Evolutionary conservation across 2,888 invertebrate genomes (phyloP).

Genomic region (Pocota personata): DNA sequence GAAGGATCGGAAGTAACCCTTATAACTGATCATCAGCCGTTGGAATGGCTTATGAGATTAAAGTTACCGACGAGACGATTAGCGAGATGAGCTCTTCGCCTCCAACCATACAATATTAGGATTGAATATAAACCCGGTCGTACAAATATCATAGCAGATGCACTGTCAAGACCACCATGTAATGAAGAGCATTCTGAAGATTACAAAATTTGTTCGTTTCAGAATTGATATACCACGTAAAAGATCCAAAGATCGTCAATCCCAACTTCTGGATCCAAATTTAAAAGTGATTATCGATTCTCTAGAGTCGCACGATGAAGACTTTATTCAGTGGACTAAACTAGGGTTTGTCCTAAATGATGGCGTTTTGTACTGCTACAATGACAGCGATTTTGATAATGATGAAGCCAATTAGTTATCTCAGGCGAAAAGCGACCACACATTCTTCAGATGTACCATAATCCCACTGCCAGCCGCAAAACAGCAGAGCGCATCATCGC

Average conservation of each 20-base stretch:
- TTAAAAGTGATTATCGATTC: slow-evolving; percentile 1
- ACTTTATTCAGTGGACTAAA: background rate
- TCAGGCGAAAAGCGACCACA: slow-evolving; percentile 17
- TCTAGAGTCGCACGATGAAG: background rate
- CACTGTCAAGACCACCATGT: slow-evolving; percentile 1
- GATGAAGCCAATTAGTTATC: slow-evolving; percentile 49
- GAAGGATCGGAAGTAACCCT: background rate
- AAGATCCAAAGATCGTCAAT: background rate
- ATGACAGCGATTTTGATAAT: slow-evolving; percentile 26
- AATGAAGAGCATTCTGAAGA: background rate
- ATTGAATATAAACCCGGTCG: background rate
- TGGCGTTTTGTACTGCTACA: slow-evolving; percentile 52
- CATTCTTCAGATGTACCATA: slow-evolving; percentile 58
- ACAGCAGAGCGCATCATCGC: slow-evolving; percentile 55
- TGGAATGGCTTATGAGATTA: background rate
- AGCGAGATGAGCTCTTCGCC: background rate
- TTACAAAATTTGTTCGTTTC: background rate
- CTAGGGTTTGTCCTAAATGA: slow-evolving; percentile 13
- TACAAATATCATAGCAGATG: background rate
- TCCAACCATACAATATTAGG: background rate
- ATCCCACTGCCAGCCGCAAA: slow-evolving; percentile 70
- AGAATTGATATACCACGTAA: background rate
- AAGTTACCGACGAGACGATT: background rate
- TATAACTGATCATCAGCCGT: slow-evolving; percentile 26
- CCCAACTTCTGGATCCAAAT: background rate